A percentile compares a stretch with the other conserved stretches of the same genome.
phyloP scores from a whole-genome alignment of 1,140 invertebrate species.

The Dolichoris vasculosae region DNA sequence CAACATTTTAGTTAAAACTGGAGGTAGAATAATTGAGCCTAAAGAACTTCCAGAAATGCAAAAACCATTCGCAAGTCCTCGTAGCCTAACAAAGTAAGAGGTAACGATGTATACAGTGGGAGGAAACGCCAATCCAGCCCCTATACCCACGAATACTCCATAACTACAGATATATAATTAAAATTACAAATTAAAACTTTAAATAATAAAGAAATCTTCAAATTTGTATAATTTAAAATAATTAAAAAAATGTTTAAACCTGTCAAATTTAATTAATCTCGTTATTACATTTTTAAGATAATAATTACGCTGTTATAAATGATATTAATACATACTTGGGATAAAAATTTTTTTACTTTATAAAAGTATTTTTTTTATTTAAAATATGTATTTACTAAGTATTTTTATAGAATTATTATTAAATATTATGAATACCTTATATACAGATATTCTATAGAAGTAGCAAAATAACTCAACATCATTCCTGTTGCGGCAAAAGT shows the following conservation, averaged over 20 bases:
- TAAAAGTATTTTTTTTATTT: background rate
- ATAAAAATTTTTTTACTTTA: background rate
- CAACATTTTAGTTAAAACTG: slow-evolving; percentile 82
- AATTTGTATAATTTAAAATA: too few relatives aligned
- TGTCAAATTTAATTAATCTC: too few relatives aligned
- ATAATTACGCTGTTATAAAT: too few relatives aligned
- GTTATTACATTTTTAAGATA: too few relatives aligned
- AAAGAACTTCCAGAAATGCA: slow-evolving; percentile 92
- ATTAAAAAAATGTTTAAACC: too few relatives aligned
- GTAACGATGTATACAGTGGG: slow-evolving; percentile 94
- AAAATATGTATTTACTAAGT: background rate
- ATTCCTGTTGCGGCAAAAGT: slow-evolving; percentile 88
- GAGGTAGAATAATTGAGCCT: slow-evolving; percentile 87
- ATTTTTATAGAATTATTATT: background rate
- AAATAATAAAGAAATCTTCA: background rate
- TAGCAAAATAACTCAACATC: slow-evolving; percentile 88
- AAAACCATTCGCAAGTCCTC: slow-evolving; percentile 90
- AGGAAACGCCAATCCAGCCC: slow-evolving; percentile 87
- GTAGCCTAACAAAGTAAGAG: slow-evolving; percentile 86
- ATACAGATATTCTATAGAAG: slow-evolving; percentile 84
- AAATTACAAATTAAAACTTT: background rate
- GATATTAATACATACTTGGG: too few relatives aligned
- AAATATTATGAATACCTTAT: slow-evolving; percentile 78
- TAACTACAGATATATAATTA: slow-evolving; percentile 77
- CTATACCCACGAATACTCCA: slow-evolving; percentile 86